Percentiles rank a stretch among this genome's conserved stretches.
These are phyloP conservation scores for Pipistrellus pipistrellus DNA, from an alignment of 2,797 vertebrate genomes.

Conservation along the genomic window DNA sequence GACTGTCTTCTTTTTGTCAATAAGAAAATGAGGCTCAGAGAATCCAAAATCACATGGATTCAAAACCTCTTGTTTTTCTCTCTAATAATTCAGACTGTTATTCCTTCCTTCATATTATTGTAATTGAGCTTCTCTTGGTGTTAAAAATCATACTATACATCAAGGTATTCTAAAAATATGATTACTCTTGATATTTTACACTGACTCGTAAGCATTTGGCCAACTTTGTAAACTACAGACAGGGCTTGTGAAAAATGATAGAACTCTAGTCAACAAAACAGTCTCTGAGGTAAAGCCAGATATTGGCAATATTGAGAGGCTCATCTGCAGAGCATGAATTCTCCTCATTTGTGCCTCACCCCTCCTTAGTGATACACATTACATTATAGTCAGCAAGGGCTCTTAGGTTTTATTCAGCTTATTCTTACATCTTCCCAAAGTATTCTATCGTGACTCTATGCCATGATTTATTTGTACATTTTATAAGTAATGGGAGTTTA, in stretches of 20 bases:
- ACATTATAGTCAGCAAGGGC: background rate
- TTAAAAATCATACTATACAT: constrained; percentile 21
- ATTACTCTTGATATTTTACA: background rate
- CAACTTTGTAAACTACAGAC: background rate
- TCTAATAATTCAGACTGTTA: background rate
- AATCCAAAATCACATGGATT: background rate
- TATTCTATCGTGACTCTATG: background rate
- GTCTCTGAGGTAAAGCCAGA: background rate
- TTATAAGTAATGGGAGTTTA: background rate
- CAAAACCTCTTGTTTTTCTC: background rate
- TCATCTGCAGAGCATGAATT: background rate
- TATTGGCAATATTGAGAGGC: background rate
- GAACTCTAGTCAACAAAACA: background rate
- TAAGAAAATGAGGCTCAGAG: background rate
- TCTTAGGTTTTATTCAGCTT: background rate
- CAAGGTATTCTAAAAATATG: constrained; percentile 10
- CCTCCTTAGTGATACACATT: background rate
- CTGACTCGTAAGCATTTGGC: background rate
- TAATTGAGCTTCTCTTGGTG: background rate
- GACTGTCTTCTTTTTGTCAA: background rate
- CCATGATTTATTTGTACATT: background rate
- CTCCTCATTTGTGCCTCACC: background rate
- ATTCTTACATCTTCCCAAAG: background rate
- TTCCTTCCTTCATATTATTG: background rate
- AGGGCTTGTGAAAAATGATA: background rate